phyloP scores from a whole-genome alignment of 2,888 invertebrate genomes.

The Calephelis perditalis region DNA sequence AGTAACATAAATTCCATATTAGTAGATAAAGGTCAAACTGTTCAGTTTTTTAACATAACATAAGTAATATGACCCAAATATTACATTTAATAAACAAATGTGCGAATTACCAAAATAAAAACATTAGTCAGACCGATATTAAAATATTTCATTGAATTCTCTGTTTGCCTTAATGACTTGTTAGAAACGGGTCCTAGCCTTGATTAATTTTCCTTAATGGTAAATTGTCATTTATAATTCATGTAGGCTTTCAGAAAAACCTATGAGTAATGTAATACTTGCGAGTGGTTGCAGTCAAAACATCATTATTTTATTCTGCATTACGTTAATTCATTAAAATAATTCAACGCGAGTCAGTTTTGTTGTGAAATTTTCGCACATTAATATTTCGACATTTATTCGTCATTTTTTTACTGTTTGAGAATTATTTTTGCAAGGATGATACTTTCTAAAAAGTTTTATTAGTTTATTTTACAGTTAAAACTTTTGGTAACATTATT shows the following conservation, averaged over 20 bases:
- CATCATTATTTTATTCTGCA: not conserved
- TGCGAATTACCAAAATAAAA: not conserved
- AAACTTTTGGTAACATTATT: no score
- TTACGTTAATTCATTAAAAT: not conserved
- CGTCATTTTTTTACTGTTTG: not conserved
- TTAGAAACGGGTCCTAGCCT: constrained; percentile 14
- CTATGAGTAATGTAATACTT: constrained; percentile 23
- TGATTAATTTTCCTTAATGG: constrained; percentile 21
- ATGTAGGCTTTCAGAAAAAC: constrained; percentile 23
- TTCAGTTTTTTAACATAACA: no score
- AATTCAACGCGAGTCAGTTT: not conserved
- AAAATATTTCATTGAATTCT: constrained; percentile 10
- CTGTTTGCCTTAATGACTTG: constrained; percentile 15
- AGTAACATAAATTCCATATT: no score
- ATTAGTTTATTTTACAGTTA: no score
- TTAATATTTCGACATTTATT: not conserved
- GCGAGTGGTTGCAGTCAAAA: constrained; percentile 18
- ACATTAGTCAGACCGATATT: not conserved
- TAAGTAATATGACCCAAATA: no score
- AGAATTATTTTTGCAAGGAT: no score
- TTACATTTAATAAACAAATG: not conserved
- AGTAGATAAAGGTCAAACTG: no score
- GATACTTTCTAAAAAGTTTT: no score
- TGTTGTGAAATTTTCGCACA: not conserved
- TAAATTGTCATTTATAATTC: constrained; percentile 18